These are phyloP conservation scores for Burhinus bistriatus DNA, from an alignment of 2,113 vertebrate genomes.

Conservation along the genomic window DNA sequence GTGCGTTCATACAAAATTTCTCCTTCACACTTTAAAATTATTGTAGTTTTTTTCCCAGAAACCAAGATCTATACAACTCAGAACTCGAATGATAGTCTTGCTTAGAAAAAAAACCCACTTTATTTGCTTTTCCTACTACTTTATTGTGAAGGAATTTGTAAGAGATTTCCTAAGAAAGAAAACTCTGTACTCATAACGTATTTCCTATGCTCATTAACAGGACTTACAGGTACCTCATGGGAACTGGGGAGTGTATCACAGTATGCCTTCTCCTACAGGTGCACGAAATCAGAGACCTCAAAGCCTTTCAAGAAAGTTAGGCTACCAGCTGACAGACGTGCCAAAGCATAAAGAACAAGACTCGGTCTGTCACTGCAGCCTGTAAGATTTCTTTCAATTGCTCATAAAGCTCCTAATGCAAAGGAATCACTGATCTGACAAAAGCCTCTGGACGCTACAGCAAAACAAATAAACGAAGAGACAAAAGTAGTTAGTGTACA, in stretches of 20 bases:
- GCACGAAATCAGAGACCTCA: background rate
- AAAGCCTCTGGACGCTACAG: background rate
- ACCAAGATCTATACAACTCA: background rate
- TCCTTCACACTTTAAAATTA: background rate
- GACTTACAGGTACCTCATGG: background rate
- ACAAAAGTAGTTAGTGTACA: background rate
- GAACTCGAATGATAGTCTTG: background rate
- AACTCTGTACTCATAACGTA: accelerated
- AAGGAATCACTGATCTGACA: background rate
- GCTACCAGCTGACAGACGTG: background rate
- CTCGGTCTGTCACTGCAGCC: background rate
- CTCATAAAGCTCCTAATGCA: background rate
- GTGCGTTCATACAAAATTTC: background rate
- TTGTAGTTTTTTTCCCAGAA: background rate
- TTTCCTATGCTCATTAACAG: background rate
- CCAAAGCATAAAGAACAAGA: background rate
- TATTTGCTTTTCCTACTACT: background rate
- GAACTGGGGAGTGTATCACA: background rate
- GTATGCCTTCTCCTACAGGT: background rate
- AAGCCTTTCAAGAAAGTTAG: background rate
- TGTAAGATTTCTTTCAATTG: background rate
- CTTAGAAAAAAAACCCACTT: background rate
- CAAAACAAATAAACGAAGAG: background rate
- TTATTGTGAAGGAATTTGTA: background rate
- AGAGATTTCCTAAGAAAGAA: background rate